A percentile compares a stretch with the other conserved stretches of the same genome.
phyloP scores from a whole-genome alignment of 2,113 vertebrate genomes.

The Zapus hudsonius region DNA sequence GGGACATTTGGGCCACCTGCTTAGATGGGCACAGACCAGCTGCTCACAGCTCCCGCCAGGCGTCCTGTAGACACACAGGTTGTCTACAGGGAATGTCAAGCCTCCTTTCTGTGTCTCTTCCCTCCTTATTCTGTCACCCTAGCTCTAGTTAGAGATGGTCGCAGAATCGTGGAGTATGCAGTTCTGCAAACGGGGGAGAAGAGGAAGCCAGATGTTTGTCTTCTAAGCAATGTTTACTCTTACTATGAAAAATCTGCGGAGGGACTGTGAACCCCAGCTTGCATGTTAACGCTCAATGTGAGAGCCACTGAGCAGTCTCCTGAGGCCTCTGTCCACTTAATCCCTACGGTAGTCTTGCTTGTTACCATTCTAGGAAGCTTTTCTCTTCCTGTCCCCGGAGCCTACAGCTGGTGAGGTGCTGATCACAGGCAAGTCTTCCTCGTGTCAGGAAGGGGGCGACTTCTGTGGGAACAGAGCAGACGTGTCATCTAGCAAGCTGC shows the following conservation, averaged over 20 bases:
- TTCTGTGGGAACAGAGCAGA: not conserved
- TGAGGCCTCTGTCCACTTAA: conserved; percentile 48
- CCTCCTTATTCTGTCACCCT: not conserved
- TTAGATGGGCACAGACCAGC: conserved; percentile 13
- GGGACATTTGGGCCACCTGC: not conserved
- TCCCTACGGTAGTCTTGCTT: too few species aligned
- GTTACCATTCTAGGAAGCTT: conserved; percentile 56
- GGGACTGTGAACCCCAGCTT: not conserved
- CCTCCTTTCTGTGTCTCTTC: not conserved
- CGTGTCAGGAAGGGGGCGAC: not conserved
- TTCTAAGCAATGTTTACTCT: conserved; percentile 52
- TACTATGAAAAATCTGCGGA: not conserved
- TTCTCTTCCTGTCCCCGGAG: not conserved
- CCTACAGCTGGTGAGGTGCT: not conserved
- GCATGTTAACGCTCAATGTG: conserved; percentile 55
- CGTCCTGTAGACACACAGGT: conserved; percentile 31
- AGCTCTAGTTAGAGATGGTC: conserved; percentile 33
- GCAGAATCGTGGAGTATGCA: conserved; percentile 33
- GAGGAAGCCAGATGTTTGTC: conserved; percentile 57
- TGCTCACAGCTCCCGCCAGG: not conserved
- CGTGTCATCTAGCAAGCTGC: not conserved
- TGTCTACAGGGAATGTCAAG: conserved; percentile 52
- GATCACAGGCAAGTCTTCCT: not conserved
- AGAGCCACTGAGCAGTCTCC: conserved; percentile 47
- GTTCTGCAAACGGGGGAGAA: conserved; percentile 56